Evolutionary conservation across 2,888 invertebrate species (phyloP).

Genomic region (Drosophila eohydei): DNA sequence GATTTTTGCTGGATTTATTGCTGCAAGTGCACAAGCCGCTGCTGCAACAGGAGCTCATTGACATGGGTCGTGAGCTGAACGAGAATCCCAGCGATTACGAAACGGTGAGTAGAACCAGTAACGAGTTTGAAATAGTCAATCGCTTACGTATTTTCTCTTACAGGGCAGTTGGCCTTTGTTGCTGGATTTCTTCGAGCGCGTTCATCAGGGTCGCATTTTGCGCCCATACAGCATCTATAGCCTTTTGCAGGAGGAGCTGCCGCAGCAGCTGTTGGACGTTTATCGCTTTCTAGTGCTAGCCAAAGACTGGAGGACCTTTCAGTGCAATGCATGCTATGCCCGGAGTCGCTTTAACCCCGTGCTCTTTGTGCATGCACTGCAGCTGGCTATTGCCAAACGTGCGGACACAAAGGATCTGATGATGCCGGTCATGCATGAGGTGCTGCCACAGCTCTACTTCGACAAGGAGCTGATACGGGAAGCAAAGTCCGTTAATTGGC

Average conservation of each 20-base stretch:
- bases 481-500: constrained; percentile 62
- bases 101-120: constrained; percentile 33
- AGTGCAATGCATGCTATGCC: constrained; percentile 87
- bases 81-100: constrained; percentile 52
- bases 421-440: constrained; percentile 90
- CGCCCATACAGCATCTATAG: constrained; percentile 58
- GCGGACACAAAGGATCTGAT: constrained; percentile 88
- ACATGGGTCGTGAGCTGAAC: constrained; percentile 60
- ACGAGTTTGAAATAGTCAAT: accelerated
- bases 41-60: constrained; percentile 60
- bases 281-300: constrained; percentile 82
- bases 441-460: constrained; percentile 91
- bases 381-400: constrained; percentile 88
- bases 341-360: constrained; percentile 90
- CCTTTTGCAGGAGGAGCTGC: constrained; percentile 52
- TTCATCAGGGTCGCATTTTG: constrained; percentile 47
- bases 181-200: constrained; percentile 50
- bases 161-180: constrained; percentile 51
- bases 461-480: constrained; percentile 81
- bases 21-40: constrained; percentile 75
- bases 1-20: constrained; percentile 69
- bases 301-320: constrained; percentile 87
- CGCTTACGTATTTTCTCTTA: not conserved
- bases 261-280: constrained; percentile 59
- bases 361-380: constrained; percentile 90